Percentiles rank a stretch among this genome's conserved stretches.
phyloP scores from a whole-genome alignment of 2,797 vertebrate species.

The Ambastaia sidthimunki region DNA sequence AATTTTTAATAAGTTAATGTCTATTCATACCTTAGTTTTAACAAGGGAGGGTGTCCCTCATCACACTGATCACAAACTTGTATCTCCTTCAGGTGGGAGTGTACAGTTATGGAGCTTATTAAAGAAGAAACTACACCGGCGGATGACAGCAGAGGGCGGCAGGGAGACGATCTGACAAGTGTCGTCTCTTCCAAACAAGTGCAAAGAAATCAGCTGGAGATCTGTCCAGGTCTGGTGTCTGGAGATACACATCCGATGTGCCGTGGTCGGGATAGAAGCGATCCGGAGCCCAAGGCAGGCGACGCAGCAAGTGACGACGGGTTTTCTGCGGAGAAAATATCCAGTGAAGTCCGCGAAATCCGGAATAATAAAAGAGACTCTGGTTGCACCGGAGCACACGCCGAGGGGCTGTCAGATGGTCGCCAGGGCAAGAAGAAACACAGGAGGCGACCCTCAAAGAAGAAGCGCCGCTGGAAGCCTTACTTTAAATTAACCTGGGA shows the following conservation, averaged over 20 bases:
- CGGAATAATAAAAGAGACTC: slow-evolving; percentile 53
- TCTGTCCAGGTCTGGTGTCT: slow-evolving; percentile 72
- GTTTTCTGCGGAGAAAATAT: slow-evolving; percentile 59
- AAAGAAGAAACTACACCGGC: slow-evolving; percentile 63
- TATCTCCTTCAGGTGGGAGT: slow-evolving; percentile 72
- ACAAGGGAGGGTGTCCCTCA: slow-evolving; percentile 43
- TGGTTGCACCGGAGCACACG: slow-evolving; percentile 38
- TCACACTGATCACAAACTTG: slow-evolving; percentile 63
- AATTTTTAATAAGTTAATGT: not conserved
- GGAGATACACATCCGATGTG: slow-evolving; percentile 74
- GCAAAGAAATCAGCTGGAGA: slow-evolving; percentile 77
- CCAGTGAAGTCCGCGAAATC: slow-evolving; percentile 67
- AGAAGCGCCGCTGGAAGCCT: slow-evolving; percentile 96
- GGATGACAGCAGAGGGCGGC: slow-evolving; percentile 75
- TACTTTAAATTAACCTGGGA: slow-evolving; percentile 97
- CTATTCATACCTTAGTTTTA: slow-evolving; percentile 19
- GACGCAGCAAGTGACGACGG: slow-evolving; percentile 53
- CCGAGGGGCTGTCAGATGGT: slow-evolving; percentile 71
- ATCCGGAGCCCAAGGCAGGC: slow-evolving; percentile 45
- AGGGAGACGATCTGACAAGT: slow-evolving; percentile 71
- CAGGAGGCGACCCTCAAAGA: slow-evolving; percentile 88
- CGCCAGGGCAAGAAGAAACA: slow-evolving; percentile 88
- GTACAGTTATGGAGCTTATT: slow-evolving; percentile 69
- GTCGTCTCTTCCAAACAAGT: slow-evolving; percentile 69
- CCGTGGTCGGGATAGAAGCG: slow-evolving; percentile 63